Evolutionary conservation across 2,113 vertebrate genomes (phyloP).

Genomic region (Varanus salvator): DNA sequence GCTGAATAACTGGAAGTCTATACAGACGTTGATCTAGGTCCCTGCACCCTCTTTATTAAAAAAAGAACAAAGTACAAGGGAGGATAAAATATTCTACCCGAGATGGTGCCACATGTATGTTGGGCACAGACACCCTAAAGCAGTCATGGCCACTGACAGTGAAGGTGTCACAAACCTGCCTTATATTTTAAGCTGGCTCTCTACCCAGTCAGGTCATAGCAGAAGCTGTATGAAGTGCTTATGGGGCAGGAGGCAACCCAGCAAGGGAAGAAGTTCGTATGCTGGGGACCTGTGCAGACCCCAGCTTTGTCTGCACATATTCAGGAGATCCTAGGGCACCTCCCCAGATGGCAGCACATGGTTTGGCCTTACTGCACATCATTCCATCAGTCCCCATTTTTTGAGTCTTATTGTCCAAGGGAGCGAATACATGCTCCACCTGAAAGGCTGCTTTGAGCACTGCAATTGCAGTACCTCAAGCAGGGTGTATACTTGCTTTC

Average conservation of each 20-base stretch:
- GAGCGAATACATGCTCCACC: background rate
- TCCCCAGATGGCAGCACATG: background rate
- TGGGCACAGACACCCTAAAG: background rate
- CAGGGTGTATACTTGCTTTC: too few species aligned
- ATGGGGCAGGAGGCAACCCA: background rate
- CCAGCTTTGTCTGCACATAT: background rate
- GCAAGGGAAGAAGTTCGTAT: background rate
- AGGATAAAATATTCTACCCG: background rate
- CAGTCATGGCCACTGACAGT: background rate
- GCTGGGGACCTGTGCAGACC: background rate
- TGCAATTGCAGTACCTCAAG: background rate
- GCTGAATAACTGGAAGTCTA: background rate
- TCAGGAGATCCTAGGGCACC: background rate
- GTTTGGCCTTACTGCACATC: background rate
- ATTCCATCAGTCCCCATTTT: background rate
- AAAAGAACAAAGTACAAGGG: background rate
- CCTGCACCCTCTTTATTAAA: background rate
- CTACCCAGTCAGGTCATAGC: background rate
- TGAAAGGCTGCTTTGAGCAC: background rate
- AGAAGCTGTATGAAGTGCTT: background rate
- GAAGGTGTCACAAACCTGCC: background rate
- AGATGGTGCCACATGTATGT: background rate
- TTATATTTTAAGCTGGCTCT: background rate
- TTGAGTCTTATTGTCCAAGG: background rate
- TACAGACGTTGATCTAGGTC: background rate